Base-by-base conservation (phyloP, 2,888 invertebrate species). In the Amiota communis region DNA sequence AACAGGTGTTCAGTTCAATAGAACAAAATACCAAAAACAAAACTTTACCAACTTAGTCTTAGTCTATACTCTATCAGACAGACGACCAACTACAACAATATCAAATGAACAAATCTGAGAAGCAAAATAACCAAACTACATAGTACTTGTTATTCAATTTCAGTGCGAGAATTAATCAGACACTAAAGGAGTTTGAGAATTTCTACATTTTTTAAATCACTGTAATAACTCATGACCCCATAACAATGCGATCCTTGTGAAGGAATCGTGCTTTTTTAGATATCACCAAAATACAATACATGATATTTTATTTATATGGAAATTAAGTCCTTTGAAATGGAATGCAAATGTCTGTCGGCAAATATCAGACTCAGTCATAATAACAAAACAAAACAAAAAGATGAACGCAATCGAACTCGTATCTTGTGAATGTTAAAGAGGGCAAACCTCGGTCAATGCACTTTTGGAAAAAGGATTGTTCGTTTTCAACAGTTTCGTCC, bases 1-100 rank as follows among this genome's bases (percentile, higher is more conserved):
- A 79, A 77, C 83, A 85, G 83, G 83, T 83, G 72, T 68, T 67
- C 36, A 23, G 23, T 23, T 23, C 75, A 72, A 64, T 23, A 11
- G n/a, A 73, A 23, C 20, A 15, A 59, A 20, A 59, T 36, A 36
- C 6, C 36, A 36, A 36, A 6, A 36, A 6, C 36, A 36, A 36
- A 36, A 36, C 36, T 12, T 10, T 56, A 17, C 15, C 56, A 56
- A 17, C 12, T 11, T 59, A 59, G 15, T 20, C 12, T 11, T 59
- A 59, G 15, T 20, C 17, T 13, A 17, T 59, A 57, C 17, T 57
- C 17, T 17, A 59, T 59, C 56, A 17, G 1, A 4, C 20, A 59
- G 15, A 20, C 17, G 23, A 67, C 65, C 63, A 67, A 20, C 56
- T 23, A 48, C 47, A 20, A 48, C 23, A 36, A 13, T 12, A 11